A percentile compares a stretch with the other conserved stretches of the same genome.
These are phyloP conservation scores for Sphenopsis melanotis DNA, from an alignment of 2,797 vertebrate genomes.

Conservation along the genomic window DNA sequence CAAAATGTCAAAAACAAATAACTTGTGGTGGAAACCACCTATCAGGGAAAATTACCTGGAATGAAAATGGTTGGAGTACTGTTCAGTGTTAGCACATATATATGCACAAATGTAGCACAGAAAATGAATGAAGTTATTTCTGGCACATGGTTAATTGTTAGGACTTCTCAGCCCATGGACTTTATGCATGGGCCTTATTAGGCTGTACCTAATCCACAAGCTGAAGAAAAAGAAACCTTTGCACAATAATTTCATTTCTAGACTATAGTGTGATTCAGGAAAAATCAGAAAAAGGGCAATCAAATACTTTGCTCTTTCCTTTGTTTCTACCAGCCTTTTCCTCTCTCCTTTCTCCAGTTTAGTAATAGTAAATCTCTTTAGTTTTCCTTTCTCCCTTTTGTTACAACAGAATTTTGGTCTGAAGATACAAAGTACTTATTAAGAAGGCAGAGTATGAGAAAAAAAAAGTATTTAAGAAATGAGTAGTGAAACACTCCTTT, in stretches of 20 bases:
- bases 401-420: background rate
- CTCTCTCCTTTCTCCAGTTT: background rate
- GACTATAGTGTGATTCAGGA: background rate
- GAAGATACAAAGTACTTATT: background rate
- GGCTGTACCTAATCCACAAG: background rate
- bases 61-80: background rate
- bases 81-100: background rate
- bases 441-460: background rate
- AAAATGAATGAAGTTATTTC: background rate
- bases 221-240: background rate
- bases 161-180: background rate
- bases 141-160: background rate
- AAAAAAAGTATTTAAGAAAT: background rate
- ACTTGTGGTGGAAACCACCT: background rate
- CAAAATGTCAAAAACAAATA: background rate
- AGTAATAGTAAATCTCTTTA: background rate
- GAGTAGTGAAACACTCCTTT: background rate
- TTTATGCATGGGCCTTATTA: background rate
- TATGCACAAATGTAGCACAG: background rate
- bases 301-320: background rate
- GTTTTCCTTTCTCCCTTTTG: background rate
- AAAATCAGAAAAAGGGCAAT: background rate
- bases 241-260: background rate
- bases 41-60: background rate
- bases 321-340: background rate